Evolutionary conservation across 2,797 vertebrate genomes (phyloP), one percentile per base, ranked within the genome.

Genomic region (Thripadectes ignobilis): DNA sequence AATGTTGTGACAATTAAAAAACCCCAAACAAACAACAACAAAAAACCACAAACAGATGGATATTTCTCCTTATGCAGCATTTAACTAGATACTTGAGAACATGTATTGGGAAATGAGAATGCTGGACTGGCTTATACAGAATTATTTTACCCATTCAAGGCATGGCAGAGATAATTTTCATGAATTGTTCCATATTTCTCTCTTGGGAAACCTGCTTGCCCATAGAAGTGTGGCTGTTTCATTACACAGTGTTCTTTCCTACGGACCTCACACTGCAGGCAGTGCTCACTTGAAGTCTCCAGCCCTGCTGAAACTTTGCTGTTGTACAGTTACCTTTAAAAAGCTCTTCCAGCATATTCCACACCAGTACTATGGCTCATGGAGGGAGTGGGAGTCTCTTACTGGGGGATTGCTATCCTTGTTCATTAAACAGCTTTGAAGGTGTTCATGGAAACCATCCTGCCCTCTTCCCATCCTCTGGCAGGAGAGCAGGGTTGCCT

Each of bases 181-280:
- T 15, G 4, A 49, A 1, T 6, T 5, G 72, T 19, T 34, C 34
- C 6, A 1, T 41, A 14, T 27, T 59, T 71, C 23, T 59, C 4
- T 29, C 14, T 34, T 27, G 62, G 46, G 34, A 76, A 84, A 51
- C 5, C 26, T 52, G 6, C n/a, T 63, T 63, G 39, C 29, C 34
- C 29, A 3, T n/a, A 1, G 3, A 34, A 54, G 2, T 21, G 11
- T 52, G 58, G 6, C 14, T 13, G 12, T 63, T 58, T 30, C 68
- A 16, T 63, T 38, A 5, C 15, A 6, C 2, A 54, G 6, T 1
- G 0, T 54, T 52, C 14, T 71, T 22, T 76, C 21, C 21, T 61
- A 2, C 38, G 58, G 21, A 24, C 32, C 38, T 51, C 27, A 1
- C 19, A 5, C 3, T 72, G 38, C 46, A 78, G 38, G 7, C 62